These are phyloP conservation scores for Allophyes oxyacanthae DNA, from an alignment of 2,888 invertebrate species.

Conservation along the genomic window DNA sequence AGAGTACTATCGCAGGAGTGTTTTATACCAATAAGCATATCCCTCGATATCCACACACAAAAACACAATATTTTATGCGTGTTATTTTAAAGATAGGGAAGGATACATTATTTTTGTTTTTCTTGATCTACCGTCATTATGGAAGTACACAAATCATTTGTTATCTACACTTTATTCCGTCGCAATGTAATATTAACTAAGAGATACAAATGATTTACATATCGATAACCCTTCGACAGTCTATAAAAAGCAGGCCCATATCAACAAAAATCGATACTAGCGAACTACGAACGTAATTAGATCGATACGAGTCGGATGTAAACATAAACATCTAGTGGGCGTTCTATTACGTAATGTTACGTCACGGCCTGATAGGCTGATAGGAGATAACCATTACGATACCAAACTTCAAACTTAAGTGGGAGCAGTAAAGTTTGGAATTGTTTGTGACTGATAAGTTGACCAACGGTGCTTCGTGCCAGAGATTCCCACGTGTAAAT, in stretches of 20 bases:
- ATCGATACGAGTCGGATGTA: conserved; percentile 38
- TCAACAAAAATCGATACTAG: conserved; percentile 28
- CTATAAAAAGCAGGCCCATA: conserved; percentile 13
- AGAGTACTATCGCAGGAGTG: too few relatives aligned
- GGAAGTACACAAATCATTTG: too few relatives aligned
- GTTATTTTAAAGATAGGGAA: too few relatives aligned
- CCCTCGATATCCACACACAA: too few relatives aligned
- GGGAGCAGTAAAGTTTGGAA: conserved; percentile 12
- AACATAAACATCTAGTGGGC: conserved; percentile 61
- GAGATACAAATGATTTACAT: too few relatives aligned
- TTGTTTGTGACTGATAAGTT: not conserved
- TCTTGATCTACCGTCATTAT: too few relatives aligned
- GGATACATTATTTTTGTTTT: too few relatives aligned
- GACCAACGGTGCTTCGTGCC: conserved; percentile 42
- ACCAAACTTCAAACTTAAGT: conserved; percentile 16
- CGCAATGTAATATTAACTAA: too few relatives aligned
- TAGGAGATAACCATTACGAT: conserved; percentile 22
- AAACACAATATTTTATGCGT: too few relatives aligned
- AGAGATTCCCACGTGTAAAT: conserved; percentile 50
- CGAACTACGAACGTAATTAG: conserved; percentile 37
- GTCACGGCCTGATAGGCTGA: conserved; percentile 45
- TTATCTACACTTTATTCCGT: too few relatives aligned
- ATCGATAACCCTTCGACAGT: conserved; percentile 21
- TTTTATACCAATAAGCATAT: too few relatives aligned
- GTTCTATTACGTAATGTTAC: conserved; percentile 46